Evolutionary conservation across 1,140 invertebrate species (phyloP).

Genomic region (Araneus ventricosus): DNA sequence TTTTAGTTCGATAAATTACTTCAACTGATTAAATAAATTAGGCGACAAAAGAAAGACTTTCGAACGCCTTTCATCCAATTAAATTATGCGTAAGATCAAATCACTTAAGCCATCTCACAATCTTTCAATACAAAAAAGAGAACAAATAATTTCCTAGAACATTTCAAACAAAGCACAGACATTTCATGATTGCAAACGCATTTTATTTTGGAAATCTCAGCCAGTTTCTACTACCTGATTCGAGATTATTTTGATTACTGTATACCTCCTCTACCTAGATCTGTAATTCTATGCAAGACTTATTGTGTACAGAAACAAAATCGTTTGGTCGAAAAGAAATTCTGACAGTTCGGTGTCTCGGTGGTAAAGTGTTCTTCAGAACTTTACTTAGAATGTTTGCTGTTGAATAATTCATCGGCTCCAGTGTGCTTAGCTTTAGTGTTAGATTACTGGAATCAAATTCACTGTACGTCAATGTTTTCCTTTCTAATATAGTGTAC

Average conservation of each 20-base stretch:
- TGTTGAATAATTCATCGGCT: constrained; percentile 44
- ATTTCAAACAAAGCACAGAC: not conserved
- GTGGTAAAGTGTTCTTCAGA: not conserved
- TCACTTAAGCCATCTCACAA: too few relatives aligned
- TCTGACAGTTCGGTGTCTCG: not conserved
- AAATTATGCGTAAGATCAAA: too few relatives aligned
- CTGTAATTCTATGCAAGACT: not conserved
- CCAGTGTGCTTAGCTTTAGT: constrained; percentile 28
- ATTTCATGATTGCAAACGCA: not conserved
- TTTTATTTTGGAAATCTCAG: not conserved
- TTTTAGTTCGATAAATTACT: too few relatives aligned
- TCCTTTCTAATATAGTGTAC: constrained; percentile 18
- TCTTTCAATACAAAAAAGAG: too few relatives aligned
- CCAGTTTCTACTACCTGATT: not conserved
- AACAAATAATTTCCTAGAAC: not conserved
- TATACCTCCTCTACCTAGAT: not conserved
- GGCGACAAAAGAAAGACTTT: too few relatives aligned
- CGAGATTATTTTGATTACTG: not conserved
- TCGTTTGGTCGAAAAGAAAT: not conserved
- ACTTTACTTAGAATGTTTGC: constrained; percentile 53
- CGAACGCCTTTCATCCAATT: too few relatives aligned
- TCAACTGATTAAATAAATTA: too few relatives aligned
- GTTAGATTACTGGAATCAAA: constrained; percentile 56
- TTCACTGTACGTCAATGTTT: constrained; percentile 51
- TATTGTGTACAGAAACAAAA: not conserved